These are phyloP conservation scores for Lamellibrachia satsuma DNA, from an alignment of 2,888 invertebrate species.

Conservation along the genomic window DNA sequence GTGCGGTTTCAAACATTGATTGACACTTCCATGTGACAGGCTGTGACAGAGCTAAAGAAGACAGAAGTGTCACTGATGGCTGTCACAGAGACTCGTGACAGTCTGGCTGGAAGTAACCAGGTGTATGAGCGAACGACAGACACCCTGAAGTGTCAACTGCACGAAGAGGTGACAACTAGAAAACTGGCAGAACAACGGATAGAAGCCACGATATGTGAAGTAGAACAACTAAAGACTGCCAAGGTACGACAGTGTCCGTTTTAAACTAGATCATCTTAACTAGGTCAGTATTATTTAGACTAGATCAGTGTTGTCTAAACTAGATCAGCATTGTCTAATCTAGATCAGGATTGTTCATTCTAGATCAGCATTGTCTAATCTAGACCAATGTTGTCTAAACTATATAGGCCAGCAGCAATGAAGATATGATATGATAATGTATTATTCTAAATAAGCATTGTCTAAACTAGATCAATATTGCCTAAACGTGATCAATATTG, in stretches of 20 bases:
- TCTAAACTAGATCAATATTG: neutral
- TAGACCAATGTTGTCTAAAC: too few species aligned
- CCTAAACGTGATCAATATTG: too few species aligned
- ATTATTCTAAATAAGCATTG: neutral
- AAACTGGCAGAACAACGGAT: conserved; percentile 52
- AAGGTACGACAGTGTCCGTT: conserved; percentile 44
- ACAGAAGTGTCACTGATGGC: conserved; percentile 47
- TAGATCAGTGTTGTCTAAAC: too few species aligned
- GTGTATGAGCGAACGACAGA: conserved; percentile 46
- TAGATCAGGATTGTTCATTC: too few species aligned
- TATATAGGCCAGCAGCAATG: too few species aligned
- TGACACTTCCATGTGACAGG: conserved; percentile 34
- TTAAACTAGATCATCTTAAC: neutral
- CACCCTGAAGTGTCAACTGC: conserved; percentile 45
- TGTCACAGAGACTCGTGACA: conserved; percentile 45
- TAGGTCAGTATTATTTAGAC: too few species aligned
- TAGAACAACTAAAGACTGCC: conserved; percentile 49
- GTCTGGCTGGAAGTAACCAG: conserved; percentile 29
- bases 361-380: too few species aligned
- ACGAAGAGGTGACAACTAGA: conserved; percentile 49
- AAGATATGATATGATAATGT: neutral
- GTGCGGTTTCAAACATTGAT: too few species aligned
- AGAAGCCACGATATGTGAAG: conserved; percentile 36
- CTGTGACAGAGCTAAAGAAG: conserved; percentile 48
- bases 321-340: too few species aligned